Evolutionary conservation across 2,797 vertebrate species (phyloP).

Genomic region (Todus mexicanus): DNA sequence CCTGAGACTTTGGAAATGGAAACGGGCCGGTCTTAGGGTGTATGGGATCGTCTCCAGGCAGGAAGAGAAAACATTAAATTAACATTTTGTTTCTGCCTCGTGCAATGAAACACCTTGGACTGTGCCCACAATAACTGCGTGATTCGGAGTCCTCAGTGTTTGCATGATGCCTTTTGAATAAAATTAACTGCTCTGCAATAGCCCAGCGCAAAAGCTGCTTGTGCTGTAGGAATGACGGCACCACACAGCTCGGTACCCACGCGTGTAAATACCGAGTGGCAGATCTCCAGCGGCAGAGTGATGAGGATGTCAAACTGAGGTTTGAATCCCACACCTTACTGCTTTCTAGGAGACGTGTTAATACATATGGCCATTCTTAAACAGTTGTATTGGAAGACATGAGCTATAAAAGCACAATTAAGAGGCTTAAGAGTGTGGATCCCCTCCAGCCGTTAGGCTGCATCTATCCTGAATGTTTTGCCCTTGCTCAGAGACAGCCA

Average conservation of each 20-base stretch:
- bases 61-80: not conserved
- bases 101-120: not conserved
- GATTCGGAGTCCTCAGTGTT: not conserved
- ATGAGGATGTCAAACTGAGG: not conserved
- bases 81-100: not conserved
- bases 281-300: not conserved
- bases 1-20: not conserved
- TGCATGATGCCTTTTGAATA: not conserved
- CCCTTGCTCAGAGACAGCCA: not conserved
- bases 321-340: not conserved
- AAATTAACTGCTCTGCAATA: not conserved
- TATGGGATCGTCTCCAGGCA: not conserved
- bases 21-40: not conserved
- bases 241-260: not conserved
- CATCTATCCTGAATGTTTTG: not conserved
- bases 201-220: not conserved
- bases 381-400: not conserved
- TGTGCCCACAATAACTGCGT: not conserved
- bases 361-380: not conserved
- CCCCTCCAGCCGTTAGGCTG: not conserved
- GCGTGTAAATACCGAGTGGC: accelerated
- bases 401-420: not conserved
- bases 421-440: not conserved
- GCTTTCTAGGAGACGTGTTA: not conserved
- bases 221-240: not conserved